Percentiles rank a stretch among this genome's conserved stretches.
These are phyloP conservation scores for Scolopax bukidnonensis DNA, from an alignment of 2,797 vertebrate genomes.

Conservation along the genomic window DNA sequence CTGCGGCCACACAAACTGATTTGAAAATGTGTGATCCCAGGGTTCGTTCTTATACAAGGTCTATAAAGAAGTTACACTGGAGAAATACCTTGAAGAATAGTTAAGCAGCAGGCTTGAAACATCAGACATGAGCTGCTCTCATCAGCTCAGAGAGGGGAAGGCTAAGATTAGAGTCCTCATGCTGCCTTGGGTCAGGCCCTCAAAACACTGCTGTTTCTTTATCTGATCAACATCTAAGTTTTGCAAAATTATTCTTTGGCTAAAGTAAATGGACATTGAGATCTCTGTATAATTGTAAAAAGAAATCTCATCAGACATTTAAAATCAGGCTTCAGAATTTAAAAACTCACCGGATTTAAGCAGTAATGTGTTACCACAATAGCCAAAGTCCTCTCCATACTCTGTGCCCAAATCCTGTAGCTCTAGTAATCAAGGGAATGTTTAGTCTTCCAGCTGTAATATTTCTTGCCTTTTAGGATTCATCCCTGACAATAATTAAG, in stretches of 20 bases:
- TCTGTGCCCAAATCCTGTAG: background rate
- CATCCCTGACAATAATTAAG: slow-evolving; percentile 78
- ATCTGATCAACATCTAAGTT: background rate
- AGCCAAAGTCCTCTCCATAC: background rate
- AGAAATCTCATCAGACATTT: background rate
- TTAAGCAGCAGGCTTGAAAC: background rate
- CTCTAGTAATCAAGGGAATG: slow-evolving; percentile 13
- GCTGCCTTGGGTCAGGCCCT: background rate
- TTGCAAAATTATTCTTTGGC: background rate
- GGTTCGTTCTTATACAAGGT: background rate
- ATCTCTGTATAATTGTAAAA: background rate
- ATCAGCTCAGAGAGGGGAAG: background rate
- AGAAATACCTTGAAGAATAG: background rate
- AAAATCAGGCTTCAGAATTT: background rate
- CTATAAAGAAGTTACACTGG: background rate
- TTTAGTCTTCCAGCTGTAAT: slow-evolving; percentile 45
- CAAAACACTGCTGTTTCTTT: background rate
- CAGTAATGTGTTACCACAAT: background rate
- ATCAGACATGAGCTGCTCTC: background rate
- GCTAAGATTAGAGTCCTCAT: background rate
- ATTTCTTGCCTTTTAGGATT: slow-evolving; percentile 69
- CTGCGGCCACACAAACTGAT: background rate
- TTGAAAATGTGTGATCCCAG: background rate
- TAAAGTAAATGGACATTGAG: background rate
- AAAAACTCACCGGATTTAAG: background rate